Evolutionary conservation across 2,797 vertebrate species (phyloP).

Genomic region (Astyanax mexicanus): DNA sequence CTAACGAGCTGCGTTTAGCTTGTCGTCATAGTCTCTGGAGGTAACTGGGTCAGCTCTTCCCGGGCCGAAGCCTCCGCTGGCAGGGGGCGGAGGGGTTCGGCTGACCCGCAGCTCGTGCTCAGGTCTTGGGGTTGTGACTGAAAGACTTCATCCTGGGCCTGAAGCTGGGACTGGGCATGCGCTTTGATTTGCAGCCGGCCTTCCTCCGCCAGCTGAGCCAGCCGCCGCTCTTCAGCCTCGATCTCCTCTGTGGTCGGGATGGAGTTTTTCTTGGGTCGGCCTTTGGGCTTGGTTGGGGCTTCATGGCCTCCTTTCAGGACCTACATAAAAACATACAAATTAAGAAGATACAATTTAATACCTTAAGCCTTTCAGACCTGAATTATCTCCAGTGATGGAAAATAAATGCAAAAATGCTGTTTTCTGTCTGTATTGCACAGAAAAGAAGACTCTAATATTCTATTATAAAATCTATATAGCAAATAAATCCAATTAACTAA

Average conservation of each 20-base stretch:
- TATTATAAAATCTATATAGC: too few species aligned
- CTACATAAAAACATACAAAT: constrained; percentile 68
- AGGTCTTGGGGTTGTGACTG: constrained; percentile 73
- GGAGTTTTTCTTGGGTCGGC: constrained; percentile 98
- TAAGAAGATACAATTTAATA: constrained; percentile 48
- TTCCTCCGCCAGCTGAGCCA: constrained; percentile 76
- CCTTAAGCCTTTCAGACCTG: too few species aligned
- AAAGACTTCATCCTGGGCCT: constrained; percentile 47
- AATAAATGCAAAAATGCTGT: too few species aligned
- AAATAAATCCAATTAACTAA: too few species aligned
- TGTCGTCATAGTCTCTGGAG: constrained; percentile 67
- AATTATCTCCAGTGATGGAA: too few species aligned
- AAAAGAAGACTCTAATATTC: too few species aligned
- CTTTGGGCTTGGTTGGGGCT: constrained; percentile 97
- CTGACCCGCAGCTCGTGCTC: constrained; percentile 42
- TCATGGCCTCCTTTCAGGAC: constrained; percentile 98
- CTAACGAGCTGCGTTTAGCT: constrained; percentile 69
- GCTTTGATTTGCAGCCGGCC: constrained; percentile 60
- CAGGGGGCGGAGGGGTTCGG: constrained; percentile 49
- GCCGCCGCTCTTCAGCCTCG: constrained; percentile 91
- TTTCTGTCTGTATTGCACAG: too few species aligned
- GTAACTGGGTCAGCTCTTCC: constrained; percentile 62
- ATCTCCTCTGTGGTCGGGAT: constrained; percentile 98
- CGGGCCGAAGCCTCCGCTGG: constrained; percentile 54
- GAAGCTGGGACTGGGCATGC: neutral